phyloP scores from a whole-genome alignment of 1,140 invertebrate species.

The Lutraria rhynchaena region DNA sequence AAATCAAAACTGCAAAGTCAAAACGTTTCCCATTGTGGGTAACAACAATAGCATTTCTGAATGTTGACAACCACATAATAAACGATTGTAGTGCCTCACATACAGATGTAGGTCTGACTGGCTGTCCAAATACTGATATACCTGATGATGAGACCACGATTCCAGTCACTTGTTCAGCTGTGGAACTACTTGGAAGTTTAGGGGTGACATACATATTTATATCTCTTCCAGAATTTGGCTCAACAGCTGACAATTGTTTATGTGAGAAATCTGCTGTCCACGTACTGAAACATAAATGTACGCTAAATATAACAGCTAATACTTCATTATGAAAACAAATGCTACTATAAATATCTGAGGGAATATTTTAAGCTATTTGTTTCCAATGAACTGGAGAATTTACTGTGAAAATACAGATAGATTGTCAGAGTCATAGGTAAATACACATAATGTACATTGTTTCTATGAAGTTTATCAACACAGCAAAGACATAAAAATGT shows the following conservation, averaged over 20 bases:
- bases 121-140: neutral
- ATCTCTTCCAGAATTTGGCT: neutral
- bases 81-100: neutral
- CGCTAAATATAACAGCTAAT: too few relatives aligned
- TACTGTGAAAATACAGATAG: too few relatives aligned
- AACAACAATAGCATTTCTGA: neutral
- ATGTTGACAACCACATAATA: neutral
- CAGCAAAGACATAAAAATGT: too few relatives aligned
- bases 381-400: too few relatives aligned
- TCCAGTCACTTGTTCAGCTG: neutral
- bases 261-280: neutral
- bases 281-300: constrained; percentile 4
- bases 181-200: neutral
- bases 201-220: neutral
- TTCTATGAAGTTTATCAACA: too few relatives aligned
- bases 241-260: neutral
- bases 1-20: constrained; percentile 2
- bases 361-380: too few relatives aligned
- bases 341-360: too few relatives aligned
- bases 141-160: neutral
- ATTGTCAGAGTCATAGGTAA: too few relatives aligned
- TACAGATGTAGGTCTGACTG: neutral
- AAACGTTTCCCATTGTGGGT: constrained; percentile 9
- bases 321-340: too few relatives aligned
- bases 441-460: too few relatives aligned